Evolutionary conservation across 2,113 vertebrate species (phyloP).

Genomic region (Monarcha castaneiventris): DNA sequence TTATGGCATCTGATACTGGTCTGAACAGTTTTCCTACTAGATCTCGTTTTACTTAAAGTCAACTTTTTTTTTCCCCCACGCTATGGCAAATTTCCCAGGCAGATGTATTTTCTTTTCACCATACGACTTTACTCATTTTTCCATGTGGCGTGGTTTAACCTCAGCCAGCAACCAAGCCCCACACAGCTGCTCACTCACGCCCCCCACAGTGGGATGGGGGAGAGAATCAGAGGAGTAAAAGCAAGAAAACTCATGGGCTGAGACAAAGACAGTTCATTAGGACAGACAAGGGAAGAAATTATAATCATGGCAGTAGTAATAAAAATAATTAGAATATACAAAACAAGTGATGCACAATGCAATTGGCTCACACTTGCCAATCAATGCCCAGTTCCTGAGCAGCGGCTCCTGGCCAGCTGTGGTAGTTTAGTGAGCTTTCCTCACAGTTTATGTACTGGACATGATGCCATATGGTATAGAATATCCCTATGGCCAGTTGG

Average conservation of each 20-base stretch:
- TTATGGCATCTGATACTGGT: slow-evolving; percentile 27
- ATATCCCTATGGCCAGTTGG: neutral
- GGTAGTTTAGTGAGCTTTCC: neutral
- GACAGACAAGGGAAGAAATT: neutral
- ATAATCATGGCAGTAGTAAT: neutral
- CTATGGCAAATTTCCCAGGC: slow-evolving; percentile 36
- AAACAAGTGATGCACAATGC: neutral
- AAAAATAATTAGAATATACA: neutral
- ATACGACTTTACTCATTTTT: slow-evolving; percentile 28
- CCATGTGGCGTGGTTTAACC: neutral
- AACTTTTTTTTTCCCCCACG: neutral
- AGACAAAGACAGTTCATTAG: neutral
- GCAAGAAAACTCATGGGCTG: neutral
- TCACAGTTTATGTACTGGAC: neutral
- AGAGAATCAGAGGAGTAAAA: neutral
- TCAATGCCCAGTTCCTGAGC: neutral
- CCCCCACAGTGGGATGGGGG: neutral
- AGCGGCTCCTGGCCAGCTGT: neutral
- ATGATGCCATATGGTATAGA: neutral
- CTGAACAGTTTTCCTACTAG: neutral
- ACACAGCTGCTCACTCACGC: neutral
- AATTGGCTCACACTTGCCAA: neutral
- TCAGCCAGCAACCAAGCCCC: neutral
- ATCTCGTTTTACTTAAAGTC: slow-evolving; percentile 4
- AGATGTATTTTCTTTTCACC: slow-evolving; percentile 35